A percentile compares a stretch with the other conserved stretches of the same genome.
phyloP scores from a whole-genome alignment of 2,797 vertebrate genomes.

The Spinus pinus region DNA sequence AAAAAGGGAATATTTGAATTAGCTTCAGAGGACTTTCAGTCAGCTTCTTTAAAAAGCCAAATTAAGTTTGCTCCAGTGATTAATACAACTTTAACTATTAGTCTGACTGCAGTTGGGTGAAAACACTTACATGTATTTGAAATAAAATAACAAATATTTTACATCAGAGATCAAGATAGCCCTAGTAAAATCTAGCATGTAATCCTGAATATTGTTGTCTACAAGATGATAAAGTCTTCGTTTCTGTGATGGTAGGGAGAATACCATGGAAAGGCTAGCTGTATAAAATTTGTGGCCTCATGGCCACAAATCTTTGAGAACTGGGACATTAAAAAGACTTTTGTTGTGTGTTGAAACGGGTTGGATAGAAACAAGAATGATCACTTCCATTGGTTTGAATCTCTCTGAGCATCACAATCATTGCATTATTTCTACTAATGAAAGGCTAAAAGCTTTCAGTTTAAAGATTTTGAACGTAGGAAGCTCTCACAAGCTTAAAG shows the following conservation, averaged over 20 bases:
- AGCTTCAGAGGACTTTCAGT: not conserved
- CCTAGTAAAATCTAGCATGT: not conserved
- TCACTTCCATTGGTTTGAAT: not conserved
- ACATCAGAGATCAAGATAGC: not conserved
- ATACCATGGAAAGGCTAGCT: not conserved
- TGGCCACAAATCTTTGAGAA: not conserved
- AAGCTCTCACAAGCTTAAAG: not conserved
- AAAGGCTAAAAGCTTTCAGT: not conserved
- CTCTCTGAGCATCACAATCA: not conserved
- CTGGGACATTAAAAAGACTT: not conserved
- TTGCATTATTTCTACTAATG: not conserved
- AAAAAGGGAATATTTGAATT: constrained; percentile 5
- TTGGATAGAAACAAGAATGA: not conserved
- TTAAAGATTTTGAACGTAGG: not conserved
- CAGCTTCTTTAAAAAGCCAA: not conserved
- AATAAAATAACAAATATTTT: not conserved
- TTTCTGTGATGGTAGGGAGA: not conserved
- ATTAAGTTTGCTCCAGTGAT: not conserved
- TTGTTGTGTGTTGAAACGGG: not conserved
- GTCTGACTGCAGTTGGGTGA: not conserved
- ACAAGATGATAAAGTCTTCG: not conserved
- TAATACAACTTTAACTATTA: constrained; percentile 3
- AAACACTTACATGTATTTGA: not conserved
- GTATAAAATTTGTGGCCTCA: not conserved
- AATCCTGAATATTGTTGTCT: not conserved